Base-by-base conservation (phyloP, 2,888 invertebrate species). In the Anthophora plumipes region DNA sequence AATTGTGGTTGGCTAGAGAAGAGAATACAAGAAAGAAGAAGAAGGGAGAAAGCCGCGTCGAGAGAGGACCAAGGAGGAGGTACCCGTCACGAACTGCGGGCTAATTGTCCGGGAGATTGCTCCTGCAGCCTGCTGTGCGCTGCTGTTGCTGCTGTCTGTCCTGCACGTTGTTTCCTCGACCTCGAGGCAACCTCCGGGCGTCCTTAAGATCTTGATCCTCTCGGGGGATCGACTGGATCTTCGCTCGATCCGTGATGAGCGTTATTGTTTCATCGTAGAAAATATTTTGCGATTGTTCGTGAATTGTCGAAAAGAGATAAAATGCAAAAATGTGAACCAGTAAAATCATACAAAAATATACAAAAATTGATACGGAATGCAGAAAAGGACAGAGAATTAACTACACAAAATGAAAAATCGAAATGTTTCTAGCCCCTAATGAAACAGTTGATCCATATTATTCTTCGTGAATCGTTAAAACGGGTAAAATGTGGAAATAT, bases 61-160 rank as follows among this genome's bases (percentile, higher is more conserved):
- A 70, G 82, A 82, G 78, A 86, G 87, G 85, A 85, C 84, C 79
- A 84, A 87, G 83, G 85, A 88, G 89, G 90, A 89, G 89, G 91
- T 88, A 90, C 90, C 91, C 92, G 92, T 92, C 93, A 92, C 92
- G 92, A 93, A 92, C 91, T 86, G 84, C 85, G 89, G 90, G 91
- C 92, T 92, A 92, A 92, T 93, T 92, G 92, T 92, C 93, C 91
- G 84, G 89, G 88, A 92, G 92, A 91, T 93, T 92, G 92, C 91
- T 88, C 91, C 91, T 85, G 91, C 89, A 86, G 89, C 89, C 89
- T 88, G 89, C 89, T 88, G 88, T 85, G 84, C 82, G 85, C 89
- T 89, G 85, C 87, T 76, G 87, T 83, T 84, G 88, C 88, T 85
- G 89, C 84, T 83, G 88, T 82, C 86, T 87, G 84, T 87, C 86